Conservation (phyloP, 2,888 invertebrate genomes). For the Agriopis leucophaearia region DNA sequence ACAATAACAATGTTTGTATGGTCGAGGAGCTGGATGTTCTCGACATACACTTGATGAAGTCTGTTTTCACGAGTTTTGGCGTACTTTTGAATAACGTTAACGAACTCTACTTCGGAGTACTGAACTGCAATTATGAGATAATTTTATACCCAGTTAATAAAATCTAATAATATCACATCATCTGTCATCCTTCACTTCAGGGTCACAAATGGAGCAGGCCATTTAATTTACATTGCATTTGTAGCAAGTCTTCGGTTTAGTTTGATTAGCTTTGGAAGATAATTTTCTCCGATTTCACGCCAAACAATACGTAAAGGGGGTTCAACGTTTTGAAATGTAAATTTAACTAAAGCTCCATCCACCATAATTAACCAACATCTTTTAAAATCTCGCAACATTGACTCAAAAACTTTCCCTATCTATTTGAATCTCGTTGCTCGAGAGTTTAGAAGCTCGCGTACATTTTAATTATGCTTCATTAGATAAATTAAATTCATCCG, state of each 20-base stretch:
- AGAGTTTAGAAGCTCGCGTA: slow-evolving; percentile 77
- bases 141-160: too few species aligned
- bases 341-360: slow-evolving; percentile 38
- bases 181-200: too few species aligned
- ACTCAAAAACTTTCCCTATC: slow-evolving; percentile 56
- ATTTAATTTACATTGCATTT: not conserved
- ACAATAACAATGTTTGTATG: too few species aligned
- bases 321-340: slow-evolving; percentile 39
- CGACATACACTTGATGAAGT: too few species aligned
- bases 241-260: not conserved
- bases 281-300: slow-evolving; percentile 9
- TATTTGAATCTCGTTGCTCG: slow-evolving; percentile 56
- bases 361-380: slow-evolving; percentile 31
- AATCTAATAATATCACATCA: too few species aligned
- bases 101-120: too few species aligned
- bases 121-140: too few species aligned
- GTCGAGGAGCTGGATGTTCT: too few species aligned
- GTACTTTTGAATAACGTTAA: too few species aligned
- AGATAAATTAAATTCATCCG: slow-evolving; percentile 84
- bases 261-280: slow-evolving; percentile 5
- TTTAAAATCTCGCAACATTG: slow-evolving; percentile 32
- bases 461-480: slow-evolving; percentile 86
- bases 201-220: too few species aligned
- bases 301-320: slow-evolving; percentile 10
- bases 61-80: too few species aligned